A percentile compares a stretch with the other conserved stretches of the same genome.
Conservation (phyloP, 1,140 invertebrate genomes). For the Aphidius ervi region DNA sequence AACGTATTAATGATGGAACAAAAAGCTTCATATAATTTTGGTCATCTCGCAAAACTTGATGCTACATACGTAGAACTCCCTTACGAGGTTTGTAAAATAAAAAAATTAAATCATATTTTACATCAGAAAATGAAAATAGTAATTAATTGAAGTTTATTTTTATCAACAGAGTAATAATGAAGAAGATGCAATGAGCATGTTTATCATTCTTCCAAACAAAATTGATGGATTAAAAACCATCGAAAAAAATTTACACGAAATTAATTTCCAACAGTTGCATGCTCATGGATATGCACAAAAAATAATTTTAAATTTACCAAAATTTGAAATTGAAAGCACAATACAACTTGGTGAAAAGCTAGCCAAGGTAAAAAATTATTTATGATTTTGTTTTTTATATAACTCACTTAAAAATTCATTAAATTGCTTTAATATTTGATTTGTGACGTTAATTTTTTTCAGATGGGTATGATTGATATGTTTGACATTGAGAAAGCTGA, state of each 20-base stretch:
- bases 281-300: slow-evolving; percentile 36
- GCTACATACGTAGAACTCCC: slow-evolving; percentile 49
- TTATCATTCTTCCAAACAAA: slow-evolving; percentile 18
- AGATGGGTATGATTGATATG: too few species aligned
- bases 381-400: too few species aligned
- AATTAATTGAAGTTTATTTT: slow-evolving; percentile 6
- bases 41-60: slow-evolving; percentile 39
- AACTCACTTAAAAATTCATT: too few species aligned
- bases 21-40: slow-evolving; percentile 42
- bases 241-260: too few species aligned
- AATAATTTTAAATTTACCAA: slow-evolving; percentile 60
- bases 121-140: slow-evolving; percentile 30
- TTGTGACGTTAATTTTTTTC: too few species aligned
- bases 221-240: too few species aligned
- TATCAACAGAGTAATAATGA: slow-evolving; percentile 37
- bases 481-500: too few species aligned
- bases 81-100: slow-evolving; percentile 11
- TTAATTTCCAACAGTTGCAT: slow-evolving; percentile 36
- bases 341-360: slow-evolving; percentile 53
- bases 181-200: slow-evolving; percentile 58
- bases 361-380: too few species aligned
- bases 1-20: slow-evolving; percentile 50
- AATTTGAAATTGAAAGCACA: slow-evolving; percentile 66
- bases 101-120: slow-evolving; percentile 3
- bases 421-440: too few species aligned